Evolutionary conservation across 2,797 vertebrate genomes (phyloP), one percentile per base, ranked within the genome.

Genomic region (Intellagama lesueurii): DNA sequence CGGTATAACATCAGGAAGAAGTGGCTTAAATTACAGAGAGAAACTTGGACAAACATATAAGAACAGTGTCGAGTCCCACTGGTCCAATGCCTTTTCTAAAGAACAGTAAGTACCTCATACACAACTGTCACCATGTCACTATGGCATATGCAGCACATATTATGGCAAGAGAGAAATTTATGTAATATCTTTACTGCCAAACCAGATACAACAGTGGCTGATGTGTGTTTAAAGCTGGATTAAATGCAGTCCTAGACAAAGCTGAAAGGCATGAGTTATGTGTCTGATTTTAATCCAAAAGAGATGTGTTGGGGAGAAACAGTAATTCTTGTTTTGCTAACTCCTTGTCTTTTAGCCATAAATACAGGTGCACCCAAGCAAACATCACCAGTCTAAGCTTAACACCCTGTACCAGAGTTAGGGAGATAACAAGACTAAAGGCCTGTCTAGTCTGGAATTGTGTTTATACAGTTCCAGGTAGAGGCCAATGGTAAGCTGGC

Each of bases 51-150:
- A 0, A 85, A 68, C 47, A 66, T 79, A 66, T 89, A 89, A 94
- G 32, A 68, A 47, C 90, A 91, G 5, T 64, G 60, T 76, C 90
- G 88, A 94, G 92, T 93, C 95, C 90, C 93, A 92, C 90, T 89
- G 91, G 79, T 83, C 83, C 90, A 93, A 94, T 49, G 73, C 16
- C 73, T 66, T 87, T 87, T 94, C 90, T 14, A 92, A 95, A 93
- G 86, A 94, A 92, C 91, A 95, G 93, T 95, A 95, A 95, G 93
- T 95, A 95, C 87, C 92, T 92, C 90, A 93, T 86, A 94, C 91
- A 88, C 94, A 94, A 73, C 81, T 93, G 92, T 86, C 94, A 93
- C 92, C 94, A 94, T 81, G 91, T 87, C 86, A 95, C 81, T 92
- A 22, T 81, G 3, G 86, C 30, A 83, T 80, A 87, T 68, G 52